phyloP scores from a whole-genome alignment of 1,140 invertebrate species.

The Drosophila asahinai region DNA sequence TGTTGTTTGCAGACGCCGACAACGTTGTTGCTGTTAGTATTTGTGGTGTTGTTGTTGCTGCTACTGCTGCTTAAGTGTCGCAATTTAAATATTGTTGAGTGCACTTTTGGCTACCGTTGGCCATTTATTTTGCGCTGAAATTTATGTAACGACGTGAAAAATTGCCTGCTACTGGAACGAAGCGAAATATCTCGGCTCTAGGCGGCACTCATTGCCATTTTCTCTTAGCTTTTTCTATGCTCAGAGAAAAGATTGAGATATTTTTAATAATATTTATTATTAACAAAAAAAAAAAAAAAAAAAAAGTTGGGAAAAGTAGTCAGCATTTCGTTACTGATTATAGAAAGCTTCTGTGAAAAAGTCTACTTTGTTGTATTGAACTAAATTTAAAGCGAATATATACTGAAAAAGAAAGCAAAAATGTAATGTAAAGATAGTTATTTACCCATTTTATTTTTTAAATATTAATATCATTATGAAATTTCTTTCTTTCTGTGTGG shows the following conservation, averaged over 20 bases:
- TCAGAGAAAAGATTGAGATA: neutral
- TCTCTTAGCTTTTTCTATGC: slow-evolving; percentile 1
- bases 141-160: slow-evolving; percentile 83
- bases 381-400: too few relatives aligned
- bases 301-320: too few relatives aligned
- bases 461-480: neutral
- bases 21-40: slow-evolving; percentile 37
- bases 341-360: too few relatives aligned
- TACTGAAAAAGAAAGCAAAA: too few relatives aligned
- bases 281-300: neutral
- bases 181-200: slow-evolving; percentile 36
- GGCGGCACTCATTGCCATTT: slow-evolving; percentile 7
- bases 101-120: slow-evolving; percentile 80
- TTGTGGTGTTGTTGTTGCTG: slow-evolving; percentile 19
- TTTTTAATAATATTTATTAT: neutral
- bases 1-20: slow-evolving; percentile 79
- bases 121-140: slow-evolving; percentile 80
- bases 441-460: neutral
- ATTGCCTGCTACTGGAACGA: slow-evolving; percentile 68
- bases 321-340: too few relatives aligned
- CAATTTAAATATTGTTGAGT: slow-evolving; percentile 83
- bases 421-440: neutral
- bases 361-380: too few relatives aligned
- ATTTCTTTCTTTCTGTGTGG: slow-evolving; percentile 7
- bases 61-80: slow-evolving; percentile 71